Evolutionary conservation across 2,888 invertebrate species (phyloP), one percentile per base, ranked within the genome.

Genomic region (Aleiodes leptofemur): DNA sequence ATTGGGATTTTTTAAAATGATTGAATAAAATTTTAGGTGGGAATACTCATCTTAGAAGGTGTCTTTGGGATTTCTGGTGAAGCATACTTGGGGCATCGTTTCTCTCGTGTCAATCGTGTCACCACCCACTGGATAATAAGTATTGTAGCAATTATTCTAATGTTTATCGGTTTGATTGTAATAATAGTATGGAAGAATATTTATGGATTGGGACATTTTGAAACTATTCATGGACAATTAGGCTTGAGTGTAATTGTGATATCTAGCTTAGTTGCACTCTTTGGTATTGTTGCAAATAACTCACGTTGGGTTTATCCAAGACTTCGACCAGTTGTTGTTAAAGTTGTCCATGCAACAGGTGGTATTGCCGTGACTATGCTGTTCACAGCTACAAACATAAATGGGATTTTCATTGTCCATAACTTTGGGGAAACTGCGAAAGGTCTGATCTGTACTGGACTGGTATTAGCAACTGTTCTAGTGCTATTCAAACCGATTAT

Each of bases 51-150:
- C 56, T 74, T 79, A 61, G 87, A 89, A 77, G 89, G 85, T 13
- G 83, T 89, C 8, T 86, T 85, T 79, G 72, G 80, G 23, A 82
- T 89, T 50, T 88, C 88, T 31, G 89, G 89, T 11, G 89, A 89
- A 50, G 82, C 85, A 0, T 81, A 82, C 72, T 29, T 86, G 13
- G 76, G 78, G 5, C 79, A 81, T 43, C 84, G 82, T 56, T 1
- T 88, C 1, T 76, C 84, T 3, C 80, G 87, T 31, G 9, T 70
- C 0, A 83, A 76, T 38, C 81, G 89, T 7, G 78, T 88, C 4
- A 86, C 83, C 3, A 70, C 87, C 13, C 89, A 89, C 78, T 89
- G 88, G 88, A 80, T 87, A 31, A 77, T 88, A 4, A 83, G 87
- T 64, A 55, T 81, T 0, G 38, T 80, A 0, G 89, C 89, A 2